A percentile compares a stretch with the other conserved stretches of the same genome.
Evolutionary conservation across 2,888 invertebrate species (phyloP).

Genomic region (Polyploca ridens): DNA sequence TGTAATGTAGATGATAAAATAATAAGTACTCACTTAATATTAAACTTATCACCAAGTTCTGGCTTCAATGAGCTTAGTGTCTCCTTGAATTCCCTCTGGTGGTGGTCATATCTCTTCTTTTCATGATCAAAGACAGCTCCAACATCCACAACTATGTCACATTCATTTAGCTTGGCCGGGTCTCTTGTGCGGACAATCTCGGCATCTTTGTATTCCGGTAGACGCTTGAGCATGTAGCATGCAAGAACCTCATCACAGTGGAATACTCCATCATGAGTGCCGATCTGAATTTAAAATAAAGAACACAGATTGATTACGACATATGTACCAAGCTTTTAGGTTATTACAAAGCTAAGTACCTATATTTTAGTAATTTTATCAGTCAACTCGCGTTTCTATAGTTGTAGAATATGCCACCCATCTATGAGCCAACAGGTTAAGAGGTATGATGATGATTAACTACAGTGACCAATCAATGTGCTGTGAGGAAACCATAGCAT

Average conservation of each 20-base stretch:
- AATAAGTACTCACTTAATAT: conserved; percentile 77
- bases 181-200: conserved; percentile 90
- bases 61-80: conserved; percentile 87
- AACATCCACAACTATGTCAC: conserved; percentile 98
- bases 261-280: conserved; percentile 93
- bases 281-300: conserved; percentile 76
- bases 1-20: not conserved
- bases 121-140: conserved; percentile 93
- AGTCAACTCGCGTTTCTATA: too few relatives aligned
- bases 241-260: conserved; percentile 98
- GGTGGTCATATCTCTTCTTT: conserved; percentile 95
- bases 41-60: conserved; percentile 83
- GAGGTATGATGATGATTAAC: too few relatives aligned
- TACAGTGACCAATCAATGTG: too few relatives aligned
- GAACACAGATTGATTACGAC: not conserved
- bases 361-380: too few relatives aligned
- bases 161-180: conserved; percentile 86
- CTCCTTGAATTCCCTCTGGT: conserved; percentile 91
- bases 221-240: conserved; percentile 93
- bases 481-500: too few relatives aligned
- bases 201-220: conserved; percentile 92
- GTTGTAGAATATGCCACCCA: too few relatives aligned
- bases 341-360: too few relatives aligned
- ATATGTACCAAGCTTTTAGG: not conserved
- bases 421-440: too few relatives aligned